These are phyloP conservation scores for Falco naumanni DNA, from an alignment of 2,797 vertebrate genomes.

Conservation along the genomic window DNA sequence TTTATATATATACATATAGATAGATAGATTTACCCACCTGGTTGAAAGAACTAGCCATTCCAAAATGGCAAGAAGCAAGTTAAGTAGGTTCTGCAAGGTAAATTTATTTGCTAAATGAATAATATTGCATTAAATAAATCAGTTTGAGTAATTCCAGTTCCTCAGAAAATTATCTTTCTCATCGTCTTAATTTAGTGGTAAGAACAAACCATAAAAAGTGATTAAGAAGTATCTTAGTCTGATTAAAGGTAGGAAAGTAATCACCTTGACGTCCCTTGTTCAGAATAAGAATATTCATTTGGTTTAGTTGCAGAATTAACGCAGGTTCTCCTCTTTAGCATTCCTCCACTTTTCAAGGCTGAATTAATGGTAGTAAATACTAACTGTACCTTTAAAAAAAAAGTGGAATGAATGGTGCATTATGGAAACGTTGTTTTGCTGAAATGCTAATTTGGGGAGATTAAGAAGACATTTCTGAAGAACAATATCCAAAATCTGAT, in stretches of 20 bases:
- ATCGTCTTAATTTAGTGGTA: not conserved
- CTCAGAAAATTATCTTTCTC: not conserved
- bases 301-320: not conserved
- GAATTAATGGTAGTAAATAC: not conserved
- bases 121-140: not conserved
- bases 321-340: not conserved
- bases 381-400: conserved; percentile 22
- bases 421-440: conserved; percentile 39
- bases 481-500: conserved; percentile 72
- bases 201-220: not conserved
- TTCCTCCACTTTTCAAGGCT: not conserved
- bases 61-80: not conserved
- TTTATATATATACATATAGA: not conserved
- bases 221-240: not conserved
- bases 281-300: not conserved
- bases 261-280: not conserved
- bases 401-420: not conserved
- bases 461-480: conserved; percentile 59
- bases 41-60: not conserved
- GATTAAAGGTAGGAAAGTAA: not conserved
- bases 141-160: not conserved
- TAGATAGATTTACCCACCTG: not conserved
- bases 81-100: not conserved
- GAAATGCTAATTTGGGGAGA: conserved; percentile 69
- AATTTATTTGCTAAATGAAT: not conserved